phyloP scores from a whole-genome alignment of 2,113 vertebrate species.

The Myiopsitta monachus region DNA sequence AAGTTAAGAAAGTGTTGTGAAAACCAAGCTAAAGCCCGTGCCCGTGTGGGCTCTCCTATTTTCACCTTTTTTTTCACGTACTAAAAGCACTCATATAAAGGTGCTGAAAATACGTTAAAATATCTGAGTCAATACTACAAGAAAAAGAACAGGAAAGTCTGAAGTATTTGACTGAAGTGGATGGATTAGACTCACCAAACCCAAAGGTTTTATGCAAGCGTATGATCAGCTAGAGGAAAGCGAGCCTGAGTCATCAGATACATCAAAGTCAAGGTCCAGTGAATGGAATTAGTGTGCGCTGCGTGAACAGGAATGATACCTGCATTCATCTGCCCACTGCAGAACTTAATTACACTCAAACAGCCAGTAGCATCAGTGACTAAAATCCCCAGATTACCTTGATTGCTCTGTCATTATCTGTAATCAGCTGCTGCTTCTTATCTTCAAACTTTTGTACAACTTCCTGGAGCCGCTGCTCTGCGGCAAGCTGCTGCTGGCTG shows the following conservation, averaged over 20 bases:
- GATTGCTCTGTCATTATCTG: slow-evolving; percentile 77
- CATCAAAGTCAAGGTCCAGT: slow-evolving; percentile 44
- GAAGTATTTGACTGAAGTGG: slow-evolving; percentile 32
- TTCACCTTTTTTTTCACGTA: not conserved
- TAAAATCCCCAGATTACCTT: slow-evolving; percentile 80
- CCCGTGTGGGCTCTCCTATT: not conserved
- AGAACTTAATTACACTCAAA: slow-evolving; percentile 56
- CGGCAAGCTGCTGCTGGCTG: slow-evolving; percentile 75
- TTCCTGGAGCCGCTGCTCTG: slow-evolving; percentile 80
- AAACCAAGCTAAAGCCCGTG: not conserved
- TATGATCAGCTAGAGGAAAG: slow-evolving; percentile 26
- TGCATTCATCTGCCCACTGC: slow-evolving; percentile 51
- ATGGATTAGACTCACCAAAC: slow-evolving; percentile 32
- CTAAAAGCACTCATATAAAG: not conserved
- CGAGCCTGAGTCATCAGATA: slow-evolving; percentile 47
- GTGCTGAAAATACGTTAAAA: not conserved
- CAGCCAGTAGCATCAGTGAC: slow-evolving; percentile 68
- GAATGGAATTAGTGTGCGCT: slow-evolving; percentile 27
- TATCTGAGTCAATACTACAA: not conserved
- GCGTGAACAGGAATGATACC: slow-evolving; percentile 40
- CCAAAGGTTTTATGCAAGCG: not conserved
- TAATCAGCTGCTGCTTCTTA: slow-evolving; percentile 81
- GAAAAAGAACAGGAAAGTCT: slow-evolving; percentile 30
- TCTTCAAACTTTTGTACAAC: slow-evolving; percentile 77
- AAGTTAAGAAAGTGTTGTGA: not conserved